Evolutionary conservation across 2,113 vertebrate species (phyloP), one percentile per base, ranked within the genome.

Genomic region (Rhizomys pruinosus): DNA sequence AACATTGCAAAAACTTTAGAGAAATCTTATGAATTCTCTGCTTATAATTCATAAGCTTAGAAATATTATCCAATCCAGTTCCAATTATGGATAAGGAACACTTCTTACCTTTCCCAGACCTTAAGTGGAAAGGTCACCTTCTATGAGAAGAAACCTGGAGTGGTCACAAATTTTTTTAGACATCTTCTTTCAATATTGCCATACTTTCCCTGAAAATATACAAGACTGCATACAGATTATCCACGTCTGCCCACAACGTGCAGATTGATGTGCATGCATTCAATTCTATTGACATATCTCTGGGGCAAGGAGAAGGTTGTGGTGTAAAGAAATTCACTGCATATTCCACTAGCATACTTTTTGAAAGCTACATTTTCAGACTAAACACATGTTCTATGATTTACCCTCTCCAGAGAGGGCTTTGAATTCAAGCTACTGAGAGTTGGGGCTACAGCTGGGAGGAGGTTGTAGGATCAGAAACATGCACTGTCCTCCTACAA

Each of bases 301-400:
- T 89, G 96, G 94, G 95, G 84, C 94, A 97, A 97, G 97, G 94
- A 97, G 96, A 97, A 97, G 8, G 87, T 96, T 97, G 96, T 91
- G 93, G 96, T 92, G 93, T 97, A 97, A 97, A 97, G 82, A 96
- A 97, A 96, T 97, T 96, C 97, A 94, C 95, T 69, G 93, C 90
- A 72, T 97, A 96, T 97, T 98, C 97, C 96, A 93, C 97, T 97
- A 97, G 95, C 95, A 97, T 96, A 66, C 68, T 84, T 63, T 84
- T 25, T 68, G 97, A 97, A 89, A 92, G 97, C 95, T 95, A 86
- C 94, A 96, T 97, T 97, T 98, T 98, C 98, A 97, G 97, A 97
- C 94, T 96, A 97, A 97, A 97, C 96, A 94, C 97, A 96, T 98
- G 97, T 97, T 98, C 97, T 55, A 91, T 96, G 98, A 98, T 98